Evolutionary conservation across 2,113 vertebrate genomes (phyloP), one percentile per base, ranked within the genome.

Genomic region (Dendropsophus ebraccatus): DNA sequence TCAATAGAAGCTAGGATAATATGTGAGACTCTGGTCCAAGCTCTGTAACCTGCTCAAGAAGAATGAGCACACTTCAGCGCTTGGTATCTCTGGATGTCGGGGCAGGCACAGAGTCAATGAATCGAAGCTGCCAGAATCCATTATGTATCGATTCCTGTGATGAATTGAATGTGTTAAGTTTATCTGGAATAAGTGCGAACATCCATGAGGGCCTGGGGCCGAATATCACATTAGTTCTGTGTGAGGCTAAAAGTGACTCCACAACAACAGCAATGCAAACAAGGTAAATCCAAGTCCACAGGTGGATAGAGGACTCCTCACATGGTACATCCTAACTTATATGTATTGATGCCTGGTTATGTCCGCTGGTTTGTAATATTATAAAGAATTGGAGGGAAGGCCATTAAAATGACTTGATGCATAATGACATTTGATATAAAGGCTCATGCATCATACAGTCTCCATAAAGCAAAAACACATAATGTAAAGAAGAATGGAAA

Each of bases 111-210:
- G 77, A 60, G n/a, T 62, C 62, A 25, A 19, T 23, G 10, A 82
- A 67, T 69, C 45, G 45, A 35, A 47, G 16, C 80, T 32, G 45
- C 60, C 47, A 45, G 62, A 69, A 85, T 79, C 75, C 56, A 85
- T 85, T 50, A 50, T 4, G 23, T 78, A 86, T 86, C 58, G 62
- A 86, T 86, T 72, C 9, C 35, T 12, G 75, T 70, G 75, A 85
- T 86, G 69, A 86, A 85, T 85, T 78, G 30, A 67, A 85, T 13
- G 65, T 35, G 67, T 72, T 86, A 45, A 16, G 7, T 86, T 80
- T 86, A 86, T 86, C 76, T 77, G 82, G 25, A 74, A 84, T 75
- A 75, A 84, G 41, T 47, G 58, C 83, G 54, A 37, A n/a, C 17
- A 65, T 78, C 41, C 62, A 30, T 19, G 1, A 0, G 45, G 62